These are phyloP conservation scores for Vipera ursinii DNA, from an alignment of 2,797 vertebrate genomes.

Conservation along the genomic window DNA sequence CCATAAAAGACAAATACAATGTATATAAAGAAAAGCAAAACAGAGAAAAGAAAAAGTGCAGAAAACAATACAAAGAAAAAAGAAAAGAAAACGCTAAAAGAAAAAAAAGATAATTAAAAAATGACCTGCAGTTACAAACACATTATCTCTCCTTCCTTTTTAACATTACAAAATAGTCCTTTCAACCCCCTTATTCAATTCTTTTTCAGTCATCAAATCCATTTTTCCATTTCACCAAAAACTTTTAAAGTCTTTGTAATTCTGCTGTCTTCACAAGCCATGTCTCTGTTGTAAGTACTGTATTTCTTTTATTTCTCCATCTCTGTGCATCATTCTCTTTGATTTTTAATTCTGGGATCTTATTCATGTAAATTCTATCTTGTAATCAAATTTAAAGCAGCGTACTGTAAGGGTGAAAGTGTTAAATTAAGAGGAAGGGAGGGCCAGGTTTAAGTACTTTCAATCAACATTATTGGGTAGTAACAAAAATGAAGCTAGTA, in stretches of 20 bases:
- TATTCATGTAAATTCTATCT: not conserved
- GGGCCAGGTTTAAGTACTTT: not conserved
- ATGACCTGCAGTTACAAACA: not conserved
- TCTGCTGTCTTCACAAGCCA: not conserved
- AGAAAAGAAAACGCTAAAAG: no score
- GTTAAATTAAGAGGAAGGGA: not conserved
- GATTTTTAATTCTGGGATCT: constrained; percentile 8
- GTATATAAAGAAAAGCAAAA: not conserved
- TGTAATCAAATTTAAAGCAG: not conserved
- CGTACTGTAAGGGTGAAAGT: not conserved
- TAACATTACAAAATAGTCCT: not conserved
- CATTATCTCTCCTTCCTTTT: not conserved
- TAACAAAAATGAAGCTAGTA: not conserved
- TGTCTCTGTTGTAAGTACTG: not conserved
- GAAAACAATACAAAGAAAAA: not conserved
- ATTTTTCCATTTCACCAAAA: not conserved
- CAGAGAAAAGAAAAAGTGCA: not conserved
- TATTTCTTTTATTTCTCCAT: not conserved
- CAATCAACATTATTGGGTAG: not conserved
- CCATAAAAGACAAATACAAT: not conserved
- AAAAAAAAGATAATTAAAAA: not conserved
- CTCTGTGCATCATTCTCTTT: not conserved
- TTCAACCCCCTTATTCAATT: not conserved
- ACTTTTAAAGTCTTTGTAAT: not conserved
- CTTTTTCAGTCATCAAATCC: not conserved